Percentiles rank a stretch among this genome's conserved stretches.
Evolutionary conservation across 1,140 invertebrate species (phyloP).

Genomic region (Spodoptera litura): DNA sequence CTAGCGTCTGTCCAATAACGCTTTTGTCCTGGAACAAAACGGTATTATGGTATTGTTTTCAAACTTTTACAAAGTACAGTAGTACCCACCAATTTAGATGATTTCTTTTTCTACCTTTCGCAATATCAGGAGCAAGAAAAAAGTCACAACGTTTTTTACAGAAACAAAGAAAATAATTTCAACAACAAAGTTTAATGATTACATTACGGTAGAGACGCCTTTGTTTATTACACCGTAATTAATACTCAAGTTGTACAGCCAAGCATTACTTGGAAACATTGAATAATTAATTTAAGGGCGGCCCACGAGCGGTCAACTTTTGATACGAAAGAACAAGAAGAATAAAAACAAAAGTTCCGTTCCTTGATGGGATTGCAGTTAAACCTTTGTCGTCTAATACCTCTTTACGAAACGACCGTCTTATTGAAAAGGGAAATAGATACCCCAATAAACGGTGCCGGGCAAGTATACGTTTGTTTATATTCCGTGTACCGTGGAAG

Average conservation of each 20-base stretch:
- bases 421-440: slow-evolving; percentile 34
- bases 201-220: slow-evolving; percentile 29
- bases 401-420: slow-evolving; percentile 6
- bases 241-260: slow-evolving; percentile 28
- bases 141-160: not conserved
- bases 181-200: slow-evolving; percentile 28
- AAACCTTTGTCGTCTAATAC: slow-evolving; percentile 23
- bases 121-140: not conserved
- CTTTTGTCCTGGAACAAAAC: too few species aligned
- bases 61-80: not conserved
- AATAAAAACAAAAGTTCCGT: slow-evolving; percentile 14
- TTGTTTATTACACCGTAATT: slow-evolving; percentile 40
- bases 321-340: slow-evolving; percentile 32
- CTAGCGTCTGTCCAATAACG: too few species aligned
- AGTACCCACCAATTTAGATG: not conserved
- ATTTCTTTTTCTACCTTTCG: not conserved
- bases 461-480: not conserved
- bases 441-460: not conserved
- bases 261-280: slow-evolving; percentile 33
- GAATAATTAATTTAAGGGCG: slow-evolving; percentile 37
- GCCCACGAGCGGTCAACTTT: slow-evolving; percentile 22
- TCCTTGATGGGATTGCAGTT: slow-evolving; percentile 36
- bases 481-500: not conserved
- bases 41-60: too few species aligned
- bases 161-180: slow-evolving; percentile 33